Base-by-base conservation (phyloP, 1,140 invertebrate species). In the Ylistrum balloti region DNA sequence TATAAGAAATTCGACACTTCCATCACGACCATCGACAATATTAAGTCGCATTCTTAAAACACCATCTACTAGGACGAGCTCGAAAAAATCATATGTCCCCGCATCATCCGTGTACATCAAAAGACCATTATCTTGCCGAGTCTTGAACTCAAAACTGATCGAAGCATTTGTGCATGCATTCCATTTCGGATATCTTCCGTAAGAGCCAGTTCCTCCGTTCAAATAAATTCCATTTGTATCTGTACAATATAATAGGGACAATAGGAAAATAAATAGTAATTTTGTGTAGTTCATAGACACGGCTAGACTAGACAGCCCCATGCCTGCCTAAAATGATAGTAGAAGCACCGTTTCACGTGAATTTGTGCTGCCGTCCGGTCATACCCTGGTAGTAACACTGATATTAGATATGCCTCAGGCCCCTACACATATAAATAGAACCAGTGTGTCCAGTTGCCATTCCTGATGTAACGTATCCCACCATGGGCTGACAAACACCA, bases 41-140 rank as follows among this genome's bases (percentile, higher is more conserved):
- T 95, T 95, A 85, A 95, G 93, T 74, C 92, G 90, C n/a, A 95
- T 89, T n/a, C 87, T 41, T 0, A 95, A 90, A 0, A 74, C 48
- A 5, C 94, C 94, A 17, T 92, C 86, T 13, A 90, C 88, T 45
- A 95, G 33, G 1, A 89, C 90, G 20, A 95, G 32, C 88, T 93
- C 91, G 33, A 95, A 91, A 90, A 94, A 96, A 90, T 95, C 95
- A 86, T 94, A 94, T 0, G 86, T 90, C 11, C 95, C 94, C 33
- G 93, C 94, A 90, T 96, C 95, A 86, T 96, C 95, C 9, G 94
- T 95, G 92, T 95, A 96, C 94, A 95, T 93, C 32, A 96, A 90
- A 32, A 95, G 35, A 0, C 92, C 94, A 5, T 94, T 88, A 0
- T 33, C 17, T 41, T 87, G 33, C 9, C 56, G 89, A 5, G 95